Evolutionary conservation across 2,113 vertebrate genomes (phyloP).

Genomic region (Haliaeetus leucogaster): DNA sequence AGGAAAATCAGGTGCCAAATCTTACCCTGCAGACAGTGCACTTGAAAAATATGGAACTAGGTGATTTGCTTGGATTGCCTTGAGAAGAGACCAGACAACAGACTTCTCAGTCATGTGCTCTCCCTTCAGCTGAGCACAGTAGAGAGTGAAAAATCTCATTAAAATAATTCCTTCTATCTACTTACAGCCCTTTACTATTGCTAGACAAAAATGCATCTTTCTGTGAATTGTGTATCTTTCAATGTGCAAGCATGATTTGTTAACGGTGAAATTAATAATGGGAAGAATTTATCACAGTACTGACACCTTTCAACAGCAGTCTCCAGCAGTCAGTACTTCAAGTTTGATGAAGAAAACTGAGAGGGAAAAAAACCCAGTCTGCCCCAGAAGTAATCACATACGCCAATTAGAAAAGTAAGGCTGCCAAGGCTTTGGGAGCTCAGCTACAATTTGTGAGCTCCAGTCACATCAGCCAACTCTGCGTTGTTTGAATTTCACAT

Average conservation of each 20-base stretch:
- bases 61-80: neutral
- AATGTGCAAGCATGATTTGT: neutral
- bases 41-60: neutral
- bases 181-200: neutral
- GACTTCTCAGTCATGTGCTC: neutral
- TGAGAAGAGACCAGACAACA: neutral
- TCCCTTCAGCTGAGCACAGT: neutral
- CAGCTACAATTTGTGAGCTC: neutral
- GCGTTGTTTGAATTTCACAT: neutral
- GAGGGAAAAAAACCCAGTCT: neutral
- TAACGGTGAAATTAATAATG: neutral
- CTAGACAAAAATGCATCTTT: neutral
- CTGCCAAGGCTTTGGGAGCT: neutral
- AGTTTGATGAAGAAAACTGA: neutral
- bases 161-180: neutral
- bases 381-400: conserved; percentile 9
- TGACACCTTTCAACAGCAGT: neutral
- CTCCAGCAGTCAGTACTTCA: neutral
- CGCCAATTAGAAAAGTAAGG: conserved; percentile 33
- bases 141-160: neutral
- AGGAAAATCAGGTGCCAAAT: neutral
- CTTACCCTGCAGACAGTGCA: neutral
- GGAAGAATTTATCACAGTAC: neutral
- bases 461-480: neutral
- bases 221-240: neutral